Evolutionary conservation across 2,797 vertebrate species (phyloP).

Genomic region (Emydoidea blandingii): DNA sequence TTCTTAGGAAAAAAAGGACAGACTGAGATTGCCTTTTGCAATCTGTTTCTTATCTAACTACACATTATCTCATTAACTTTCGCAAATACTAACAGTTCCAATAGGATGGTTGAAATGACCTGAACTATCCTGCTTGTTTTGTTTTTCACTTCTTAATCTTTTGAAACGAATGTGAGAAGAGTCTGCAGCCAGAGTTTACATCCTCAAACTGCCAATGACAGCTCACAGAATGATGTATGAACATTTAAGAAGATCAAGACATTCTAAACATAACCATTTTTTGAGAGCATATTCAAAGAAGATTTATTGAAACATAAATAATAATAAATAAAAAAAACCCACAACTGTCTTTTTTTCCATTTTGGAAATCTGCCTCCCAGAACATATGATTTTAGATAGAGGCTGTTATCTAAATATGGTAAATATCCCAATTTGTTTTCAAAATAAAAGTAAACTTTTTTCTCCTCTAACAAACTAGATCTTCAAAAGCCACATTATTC

Average conservation of each 20-base stretch:
- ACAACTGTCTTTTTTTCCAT: constrained; percentile 50
- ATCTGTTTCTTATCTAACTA: background rate
- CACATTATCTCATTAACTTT: constrained; percentile 25
- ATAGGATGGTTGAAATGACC: background rate
- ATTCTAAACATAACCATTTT: constrained; percentile 9
- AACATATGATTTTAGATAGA: constrained; percentile 42
- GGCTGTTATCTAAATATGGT: constrained; percentile 42
- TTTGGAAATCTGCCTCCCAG: constrained; percentile 48
- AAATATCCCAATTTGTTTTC: constrained; percentile 38
- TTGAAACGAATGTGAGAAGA: background rate
- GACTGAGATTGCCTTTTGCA: background rate
- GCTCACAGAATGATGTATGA: background rate
- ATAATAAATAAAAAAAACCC: constrained; percentile 13
- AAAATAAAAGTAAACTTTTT: constrained; percentile 24
- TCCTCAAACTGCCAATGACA: background rate
- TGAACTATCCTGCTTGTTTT: background rate
- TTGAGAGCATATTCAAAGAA: constrained; percentile 54
- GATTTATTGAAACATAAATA: constrained; percentile 40
- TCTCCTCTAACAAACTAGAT: background rate
- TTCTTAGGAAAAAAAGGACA: background rate
- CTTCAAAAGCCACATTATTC: constrained; percentile 11
- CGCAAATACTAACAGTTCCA: background rate
- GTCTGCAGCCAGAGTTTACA: background rate
- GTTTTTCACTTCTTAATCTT: background rate
- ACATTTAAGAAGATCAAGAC: background rate